These are phyloP conservation scores for Lepidurus packardi DNA, from an alignment of 1,140 invertebrate species.

Conservation along the genomic window DNA sequence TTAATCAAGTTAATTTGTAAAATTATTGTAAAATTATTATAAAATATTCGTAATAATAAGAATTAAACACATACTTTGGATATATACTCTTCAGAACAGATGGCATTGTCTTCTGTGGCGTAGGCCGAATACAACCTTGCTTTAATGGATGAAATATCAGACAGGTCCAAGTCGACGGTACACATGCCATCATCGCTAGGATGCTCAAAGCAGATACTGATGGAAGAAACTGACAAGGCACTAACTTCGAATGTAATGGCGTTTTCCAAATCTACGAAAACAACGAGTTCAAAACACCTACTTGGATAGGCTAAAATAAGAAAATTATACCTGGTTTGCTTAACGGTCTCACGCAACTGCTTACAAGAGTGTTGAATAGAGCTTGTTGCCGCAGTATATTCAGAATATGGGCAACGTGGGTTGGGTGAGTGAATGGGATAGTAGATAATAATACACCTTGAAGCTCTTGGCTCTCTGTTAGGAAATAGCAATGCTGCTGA, in stretches of 20 bases:
- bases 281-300: conserved; percentile 26
- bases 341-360: conserved; percentile 72
- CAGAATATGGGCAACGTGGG: conserved; percentile 83
- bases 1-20: conserved; percentile 40
- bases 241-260: conserved; percentile 86
- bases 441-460: conserved; percentile 71
- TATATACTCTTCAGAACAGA: not conserved
- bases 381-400: conserved; percentile 79
- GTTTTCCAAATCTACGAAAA: conserved; percentile 59
- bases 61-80: not conserved
- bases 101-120: not conserved
- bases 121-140: not conserved
- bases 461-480: conserved; percentile 73
- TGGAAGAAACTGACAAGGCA: conserved; percentile 77
- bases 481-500: conserved; percentile 87
- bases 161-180: conserved; percentile 81
- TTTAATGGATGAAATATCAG: conserved; percentile 37
- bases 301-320: conserved; percentile 32
- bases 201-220: conserved; percentile 86
- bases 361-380: conserved; percentile 80
- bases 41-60: not conserved
- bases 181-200: conserved; percentile 86
- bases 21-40: conserved; percentile 36
- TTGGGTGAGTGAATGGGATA: conserved; percentile 85
- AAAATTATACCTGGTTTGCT: conserved; percentile 59